Base-by-base conservation (phyloP, 2,113 vertebrate species). In the Albula goreensis region DNA sequence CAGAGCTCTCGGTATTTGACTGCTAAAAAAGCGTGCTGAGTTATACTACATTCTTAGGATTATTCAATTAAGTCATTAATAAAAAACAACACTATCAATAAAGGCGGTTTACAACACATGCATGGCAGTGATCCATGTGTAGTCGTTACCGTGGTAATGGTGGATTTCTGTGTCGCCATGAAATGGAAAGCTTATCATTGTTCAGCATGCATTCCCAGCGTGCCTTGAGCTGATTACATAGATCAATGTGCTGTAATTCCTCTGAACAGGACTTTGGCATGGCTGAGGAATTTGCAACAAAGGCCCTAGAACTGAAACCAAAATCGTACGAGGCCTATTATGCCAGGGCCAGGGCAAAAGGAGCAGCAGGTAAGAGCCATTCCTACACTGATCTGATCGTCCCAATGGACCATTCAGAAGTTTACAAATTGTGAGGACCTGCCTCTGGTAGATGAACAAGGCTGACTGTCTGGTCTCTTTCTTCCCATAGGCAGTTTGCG, bases 251-350 rank as follows among this genome's bases (percentile, higher is more conserved):
- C 15, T 66, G 19, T 66, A 66, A 22, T 92, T 0, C 70, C 22
- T 92, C 4, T 83, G 90, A 85, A 57, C 70, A 99, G 98, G 98
- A 99, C 91, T 99, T 99, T 74, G 98, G 98, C 81, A 96, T 99
- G 97, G 98, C 98, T 56, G 98, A 99, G 87, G 98, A 99, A 90
- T 99, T 99, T 93, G 98, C 98, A 85, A 97, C 97, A 85, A 99
- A 99, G 94, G 98, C 98, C 4, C 88, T 99, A 85, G 98, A 99
- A 91, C 93, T 99, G 94, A 99, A 99, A 91, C 97, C 98, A 79
- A 98, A 96, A 90, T 99, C 97, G 84, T 99, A 98, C 0, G 98
- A 99, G 94, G 98, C 98, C 10, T 99, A 97, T 92, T 99, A 99
- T 0, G 98, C 98, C 15, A 95, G 98, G 51, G 98, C 98, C 4